Evolutionary conservation across 2,888 invertebrate genomes (phyloP), one percentile per base, ranked within the genome.

Genomic region (Blastobasis lacticolella): DNA sequence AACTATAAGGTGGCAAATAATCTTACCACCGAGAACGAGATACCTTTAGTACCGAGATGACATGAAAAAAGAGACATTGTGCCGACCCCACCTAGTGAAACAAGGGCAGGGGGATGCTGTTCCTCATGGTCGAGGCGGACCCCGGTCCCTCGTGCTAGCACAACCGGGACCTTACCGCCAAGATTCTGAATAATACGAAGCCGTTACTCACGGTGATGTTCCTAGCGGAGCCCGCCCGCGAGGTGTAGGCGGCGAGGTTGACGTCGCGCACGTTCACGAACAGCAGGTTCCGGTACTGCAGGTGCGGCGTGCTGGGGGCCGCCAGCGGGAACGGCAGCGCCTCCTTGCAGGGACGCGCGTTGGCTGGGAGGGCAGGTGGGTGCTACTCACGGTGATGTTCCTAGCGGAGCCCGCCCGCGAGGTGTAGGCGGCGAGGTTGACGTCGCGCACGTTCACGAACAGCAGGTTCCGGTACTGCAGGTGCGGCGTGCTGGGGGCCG

Each of bases 181-280:
- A 44, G 8, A 7, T 10, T 10, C 44, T 44, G 6, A 44, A 8
- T 44, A 10, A n/a, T 9, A 44, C 10, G 10, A 44, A 10, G 43
- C 36, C n/a, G n/a, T n/a, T n/a, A 64, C 78, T 71, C 38, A 88
- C 91, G 0, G 92, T 89, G 57, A 92, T 91, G 61, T 92, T 92
- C 59, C 92, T 84, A 0, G 91, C 92, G 45, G 91, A 91, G 7
- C 91, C 91, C 0, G 90, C 81, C 37, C 91, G 81, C 9, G 90
- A 87, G 0, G 91, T 90, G 72, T 90, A 91, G 0, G 85, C 86
- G 54, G 67, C 68, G 69, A 95, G 93, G 85, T 97, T 98, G 63
- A 97, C 86, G 64, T 94, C 94, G 68, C 94, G 94, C 7, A 97
- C 97, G 68, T 94, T 93, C n/a, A 99, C 91, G 81, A 93, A 99